Base-by-base conservation (phyloP, 2,888 invertebrate species). In the Ophioninae sp. region DNA sequence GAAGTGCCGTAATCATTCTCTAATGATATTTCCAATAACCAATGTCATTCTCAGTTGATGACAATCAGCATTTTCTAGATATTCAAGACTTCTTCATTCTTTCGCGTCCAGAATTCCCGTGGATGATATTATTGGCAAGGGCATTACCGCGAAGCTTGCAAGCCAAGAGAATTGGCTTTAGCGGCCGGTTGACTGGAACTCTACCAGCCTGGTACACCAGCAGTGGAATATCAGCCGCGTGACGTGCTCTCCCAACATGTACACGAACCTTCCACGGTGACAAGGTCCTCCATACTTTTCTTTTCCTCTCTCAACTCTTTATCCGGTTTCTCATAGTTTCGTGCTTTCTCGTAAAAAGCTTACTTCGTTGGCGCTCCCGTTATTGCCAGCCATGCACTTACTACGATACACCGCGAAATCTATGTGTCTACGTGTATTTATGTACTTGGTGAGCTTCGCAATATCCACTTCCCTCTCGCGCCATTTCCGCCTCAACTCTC, bases 341-440 rank as follows among this genome's bases (percentile, higher is more conserved):
- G 51, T 63, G 67, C 79, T 68, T 67, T 73, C 81, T 84, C 84
- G 75, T 84, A 84, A 84, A 84, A 84, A 81, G 79, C 81, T 81
- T 81, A 84, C 81, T 84, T 84, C 75, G 84, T 76, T 79, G 84
- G 78, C 65, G 75, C 58, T 56, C 79, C 23, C 79, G 84, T 84
- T 84, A 84, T 84, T 81, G 84, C 79, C 67, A 81, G 76, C 81
- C 81, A 75, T 79, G 84, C 84, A 84, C 84, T 84, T 76, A 79
- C 81, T 67, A 64, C 79, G 79, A 79, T 84, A 81, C 81, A 84
- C 81, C 74, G 72, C 72, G 65, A 72, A 67, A 75, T 81, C 78
- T 76, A 81, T 84, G 67, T 77, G 17, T 68, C 56, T 77, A 59
- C 59, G 74, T 74, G 23, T 79, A 79, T 81, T 73, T 78, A 83